Evolutionary conservation across 2,888 invertebrate genomes (phyloP), one percentile per base, ranked within the genome.

Genomic region (Timandra comae): DNA sequence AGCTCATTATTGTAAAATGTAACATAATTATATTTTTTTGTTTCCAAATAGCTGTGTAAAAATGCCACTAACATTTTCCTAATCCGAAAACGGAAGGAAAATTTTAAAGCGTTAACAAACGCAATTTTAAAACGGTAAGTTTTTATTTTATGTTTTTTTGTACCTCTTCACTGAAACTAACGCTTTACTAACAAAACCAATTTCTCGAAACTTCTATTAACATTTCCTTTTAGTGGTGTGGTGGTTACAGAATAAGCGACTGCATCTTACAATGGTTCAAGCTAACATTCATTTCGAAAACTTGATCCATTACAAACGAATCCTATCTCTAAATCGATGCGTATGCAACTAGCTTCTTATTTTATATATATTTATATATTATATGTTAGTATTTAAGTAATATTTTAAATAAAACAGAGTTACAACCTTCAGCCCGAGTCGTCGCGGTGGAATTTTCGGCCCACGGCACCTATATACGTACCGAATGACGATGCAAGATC

Each of bases 381-480:
- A 37, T 36, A 46, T 32, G 42, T 22, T 40, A 36, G 38, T 55
- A 49, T 57, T 49, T 60, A 63, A 56, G 51, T 63, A 63, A 55
- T 47, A 43, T 57, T 48, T 65, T 49, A 53, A 42, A 56, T 56
- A 47, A 46, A 64, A 71, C 82, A 85, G 86, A 85, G 81, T 46
- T 85, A 85, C 86, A 85, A 80, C 66, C 68, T 86, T 47, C 84
- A 82, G 65, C 78, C 80, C 49, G 85, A 85, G 55, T 53, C 69
- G 23, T 60, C 72, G 45, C 66, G 82, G 47, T 84, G 86, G 85
- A 81, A 74, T 49, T 63, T 84, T 30, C 74, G 86, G n/a, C 86
- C 86, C 0, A 78, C 85, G 4, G 86, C 86, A n/a, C 86, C 86
- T 6, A 77, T 84, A 38, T 86, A 85, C 67, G 80, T 82, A 9